Evolutionary conservation across 2,888 invertebrate species (phyloP), one percentile per base, ranked within the genome.

Genomic region (Charanyca ferruginea): DNA sequence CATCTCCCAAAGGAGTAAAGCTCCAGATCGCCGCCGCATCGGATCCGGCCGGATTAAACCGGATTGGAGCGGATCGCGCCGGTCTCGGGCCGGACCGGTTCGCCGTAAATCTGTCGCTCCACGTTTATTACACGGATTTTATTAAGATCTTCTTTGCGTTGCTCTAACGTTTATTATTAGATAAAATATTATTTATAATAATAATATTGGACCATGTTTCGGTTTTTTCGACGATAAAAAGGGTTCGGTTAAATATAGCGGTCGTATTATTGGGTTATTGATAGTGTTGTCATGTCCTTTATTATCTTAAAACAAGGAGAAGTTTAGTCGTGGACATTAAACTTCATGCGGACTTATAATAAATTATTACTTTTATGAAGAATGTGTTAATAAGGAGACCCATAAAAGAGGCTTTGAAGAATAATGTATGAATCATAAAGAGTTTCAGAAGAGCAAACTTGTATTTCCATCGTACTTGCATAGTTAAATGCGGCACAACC

Each of bases 51-150:
- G 83, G 85, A 83, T 84, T 78, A 83, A 81, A 79, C 83, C 86
- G 83, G 82, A 76, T 79, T 80, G 78, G 71, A 69, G 84, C 84
- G 80, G 76, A 83, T 83, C 81, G 80, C 79, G 77, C 85, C 84
- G 87, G 84, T 80, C 84, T 78, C 84, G 78, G 73, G 58, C 78
- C 79, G 76, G 74, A 68, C 84, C 84, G 77, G 77, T 61, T 70
- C 66, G 82, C 84, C 88, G 87, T 90, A 88, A 90, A 90, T 89
- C 89, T 88, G 84, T 83, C 71, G 67, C 67, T 71, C 81, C 75
- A 80, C 85, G 83, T 86, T 87, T 86, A 88, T 88, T 86, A 86
- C 88, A 77, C 78, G 71, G 83, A 83, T 88, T 88, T 88, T 87
- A 89, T 87, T 83, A 85, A 83, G 79, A 84, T 82, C 70, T 71